Conservation (phyloP, 2,113 vertebrate species). For the Dicerorhinus sumatrensis region DNA sequence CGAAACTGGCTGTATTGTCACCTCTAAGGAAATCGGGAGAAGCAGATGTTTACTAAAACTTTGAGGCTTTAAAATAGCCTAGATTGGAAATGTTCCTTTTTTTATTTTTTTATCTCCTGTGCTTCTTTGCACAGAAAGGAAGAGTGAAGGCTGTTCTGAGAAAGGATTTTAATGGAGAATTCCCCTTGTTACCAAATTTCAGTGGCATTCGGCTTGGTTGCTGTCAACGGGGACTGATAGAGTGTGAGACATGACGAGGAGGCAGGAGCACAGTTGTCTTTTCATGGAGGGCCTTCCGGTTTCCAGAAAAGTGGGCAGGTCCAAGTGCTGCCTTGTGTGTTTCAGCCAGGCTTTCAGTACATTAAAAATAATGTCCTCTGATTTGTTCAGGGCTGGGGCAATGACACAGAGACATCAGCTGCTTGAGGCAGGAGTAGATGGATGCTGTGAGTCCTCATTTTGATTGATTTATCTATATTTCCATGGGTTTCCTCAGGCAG, state of each 20-base stretch:
- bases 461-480: background rate
- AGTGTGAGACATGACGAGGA: accelerated
- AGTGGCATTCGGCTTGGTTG: background rate
- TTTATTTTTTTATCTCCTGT: background rate
- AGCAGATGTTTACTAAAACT: conserved; percentile 66
- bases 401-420: background rate
- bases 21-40: conserved; percentile 63
- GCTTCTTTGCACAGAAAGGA: background rate
- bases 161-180: background rate
- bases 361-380: background rate
- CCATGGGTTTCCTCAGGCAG: background rate
- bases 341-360: background rate
- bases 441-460: background rate
- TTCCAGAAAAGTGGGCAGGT: background rate
- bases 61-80: conserved; percentile 30
- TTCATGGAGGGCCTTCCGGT: background rate
- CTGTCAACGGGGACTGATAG: accelerated
- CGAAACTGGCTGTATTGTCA: conserved; percentile 53
- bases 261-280: accelerated
- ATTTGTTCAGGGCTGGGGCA: background rate
- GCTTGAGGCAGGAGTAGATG: background rate
- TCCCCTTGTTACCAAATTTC: accelerated
- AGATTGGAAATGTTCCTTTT: background rate
- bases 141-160: background rate
- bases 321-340: accelerated